Evolutionary conservation across 2,888 invertebrate species (phyloP), one percentile per base, ranked within the genome.

Genomic region (Drosophila algonquin): DNA sequence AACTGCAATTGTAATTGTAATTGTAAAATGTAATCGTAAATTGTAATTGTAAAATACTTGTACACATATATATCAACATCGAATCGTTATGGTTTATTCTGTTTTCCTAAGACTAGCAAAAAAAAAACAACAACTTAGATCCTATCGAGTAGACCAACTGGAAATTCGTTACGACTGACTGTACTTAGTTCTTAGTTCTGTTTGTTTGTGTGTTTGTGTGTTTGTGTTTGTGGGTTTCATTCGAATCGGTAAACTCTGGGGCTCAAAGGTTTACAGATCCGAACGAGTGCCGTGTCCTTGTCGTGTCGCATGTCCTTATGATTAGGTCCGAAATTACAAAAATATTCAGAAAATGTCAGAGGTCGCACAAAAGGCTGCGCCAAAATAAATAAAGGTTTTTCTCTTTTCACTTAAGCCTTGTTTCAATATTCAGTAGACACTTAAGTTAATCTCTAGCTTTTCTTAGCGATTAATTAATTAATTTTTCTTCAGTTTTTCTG

Each of bases 241-340:
- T 91, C 90, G 90, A 91, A 91, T 90, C 76, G 78, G 91, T 81
- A 90, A 91, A 89, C 91, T 68, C 72, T 88, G 91, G 92, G 92
- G 92, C 92, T 92, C 92, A 77, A 75, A 77, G 83, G 90, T 90
- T 91, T 89, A 91, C 91, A 87, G 85, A 91, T 89, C 90, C 87
- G 90, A 91, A 90, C 89, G 89, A 90, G 76, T 85, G 14, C 40
- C 40, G 64, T 18, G 45, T 16, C 18, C 10, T 27, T 53, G 18
- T 18, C 18, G 18, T 18, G 18, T 18, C 18, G 18, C 18, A 18
- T 18, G 8, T 44, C 32, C 6, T 55, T 48, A 18, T 52, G 18
- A 45, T 59, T 63, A 64, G 63, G 21, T 21, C 67, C 65, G 24
- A 14, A 21, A 21, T 18, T 59, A 59, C 59, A 67, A 65, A 65